Evolutionary conservation across 1,140 invertebrate species (phyloP), one percentile per base, ranked within the genome.

Genomic region (Nasonia longicornis): DNA sequence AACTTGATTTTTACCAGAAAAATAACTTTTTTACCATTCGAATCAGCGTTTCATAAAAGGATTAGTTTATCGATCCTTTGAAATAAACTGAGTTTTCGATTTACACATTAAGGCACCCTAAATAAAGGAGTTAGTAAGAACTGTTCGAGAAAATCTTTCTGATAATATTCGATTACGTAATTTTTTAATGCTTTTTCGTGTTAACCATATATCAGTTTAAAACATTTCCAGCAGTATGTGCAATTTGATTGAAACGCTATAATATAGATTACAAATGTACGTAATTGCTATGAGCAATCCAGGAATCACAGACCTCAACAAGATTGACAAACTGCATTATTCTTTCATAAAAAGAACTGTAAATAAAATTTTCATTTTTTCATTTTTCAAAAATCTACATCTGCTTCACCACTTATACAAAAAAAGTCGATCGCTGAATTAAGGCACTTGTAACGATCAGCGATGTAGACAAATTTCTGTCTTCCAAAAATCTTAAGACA

Each of bases 221-320:
- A 29, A 79, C 29, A 64, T 80, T 31, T 67, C 52, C 10, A 58
- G 16, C 52, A 75, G 71, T 12, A 76, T 80, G 67, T 80, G 35
- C 52, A 79, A 79, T 80, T 31, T 76, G 64, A 80, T 73, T 74
- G 74, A 83, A 77, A 78, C 52, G 74, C 38, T 77, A 67, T 12
- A 71, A 31, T 77, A 31, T 73, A 77, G 45, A 73, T 77, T 70
- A 76, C 67, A 70, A 73, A 80, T 80, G 52, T 80, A 72, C 52
- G 31, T 31, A 78, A 75, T 82, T 82, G 69, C 81, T 78, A 58
- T 74, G 35, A 71, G 80, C 80, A 81, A 81, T 81, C 67, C 52
- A 77, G 26, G 35, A 81, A 81, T 77, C 80, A 81, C 80, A 82
- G 70, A 78, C 26, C 64, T 74, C 29, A 38, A 82, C 14, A 82